These are phyloP conservation scores for Odontocerum albicorne DNA, from an alignment of 2,888 invertebrate species.

Conservation along the genomic window DNA sequence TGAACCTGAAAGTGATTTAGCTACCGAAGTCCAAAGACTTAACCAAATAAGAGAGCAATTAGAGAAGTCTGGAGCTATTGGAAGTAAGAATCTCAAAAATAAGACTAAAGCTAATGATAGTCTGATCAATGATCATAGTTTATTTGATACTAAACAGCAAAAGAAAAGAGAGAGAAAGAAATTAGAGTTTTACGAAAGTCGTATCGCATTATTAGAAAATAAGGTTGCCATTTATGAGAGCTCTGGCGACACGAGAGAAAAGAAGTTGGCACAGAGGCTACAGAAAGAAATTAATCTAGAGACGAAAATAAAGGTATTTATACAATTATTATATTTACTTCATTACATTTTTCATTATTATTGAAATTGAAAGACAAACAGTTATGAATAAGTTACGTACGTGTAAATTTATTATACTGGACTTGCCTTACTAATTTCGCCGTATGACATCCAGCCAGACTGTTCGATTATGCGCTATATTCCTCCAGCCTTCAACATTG, in stretches of 20 bases:
- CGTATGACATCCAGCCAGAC: too few species aligned
- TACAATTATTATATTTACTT: too few species aligned
- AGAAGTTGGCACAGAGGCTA: slow-evolving; percentile 62
- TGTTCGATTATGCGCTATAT: too few species aligned
- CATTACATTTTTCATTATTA: too few species aligned
- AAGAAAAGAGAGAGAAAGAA: slow-evolving; percentile 53
- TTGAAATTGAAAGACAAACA: too few species aligned
- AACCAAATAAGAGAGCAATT: slow-evolving; percentile 64
- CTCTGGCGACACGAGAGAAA: slow-evolving; percentile 62
- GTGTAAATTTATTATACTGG: too few species aligned
- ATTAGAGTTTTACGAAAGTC: slow-evolving; percentile 61
- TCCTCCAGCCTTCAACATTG: too few species aligned
- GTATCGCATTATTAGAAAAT: slow-evolving; percentile 64
- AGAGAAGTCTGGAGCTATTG: slow-evolving; percentile 58
- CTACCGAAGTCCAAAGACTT: slow-evolving; percentile 65
- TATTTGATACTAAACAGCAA: slow-evolving; percentile 18
- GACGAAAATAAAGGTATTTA: slow-evolving; percentile 52
- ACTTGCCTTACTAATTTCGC: too few species aligned
- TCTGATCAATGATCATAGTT: slow-evolving; percentile 37
- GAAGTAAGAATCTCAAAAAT: slow-evolving; percentile 52
- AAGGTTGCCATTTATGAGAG: slow-evolving; percentile 68
- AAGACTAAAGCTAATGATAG: slow-evolving; percentile 46
- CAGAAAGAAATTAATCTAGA: slow-evolving; percentile 62
- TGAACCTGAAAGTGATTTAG: slow-evolving; percentile 57
- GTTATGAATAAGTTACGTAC: too few species aligned